Base-by-base conservation (phyloP, 2,888 invertebrate genomes). In the Thelaira solivaga region DNA sequence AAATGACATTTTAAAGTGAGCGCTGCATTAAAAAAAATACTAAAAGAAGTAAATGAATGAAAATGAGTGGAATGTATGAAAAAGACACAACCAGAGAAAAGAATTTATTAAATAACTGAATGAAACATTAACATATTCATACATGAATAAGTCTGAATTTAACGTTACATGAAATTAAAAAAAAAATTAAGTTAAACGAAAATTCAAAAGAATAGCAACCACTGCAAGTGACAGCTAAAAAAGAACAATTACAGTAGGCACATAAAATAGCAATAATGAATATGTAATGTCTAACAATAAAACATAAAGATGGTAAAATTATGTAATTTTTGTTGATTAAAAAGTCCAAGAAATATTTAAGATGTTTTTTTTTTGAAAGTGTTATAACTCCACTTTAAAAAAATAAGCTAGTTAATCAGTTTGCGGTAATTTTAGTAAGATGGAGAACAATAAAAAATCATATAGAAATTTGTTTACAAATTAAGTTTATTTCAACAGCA, bases 1-100 rank as follows among this genome's bases (percentile, higher is more conserved):
- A 41, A 65, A 43, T 74, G 78, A 59, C 78, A 78, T 24, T 69
- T 45, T 24, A 59, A 69, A 78, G 53, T 69, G 69, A 68, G 16
- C 2, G 51, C 7, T 7, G 51, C 41, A 31, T 11, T 29, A 4
- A 49, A 53, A 57, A 24, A 29, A 45, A 39, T 39, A 26, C 20
- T 11, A 26, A 49, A 64, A 34, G 5, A 45, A 55, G 10, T 43
- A 22, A 55, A 26, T 64, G 53, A 61, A 45, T 10, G 16, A 53
- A 61, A 22, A 39, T 1, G 16, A 39, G 22, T 8, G 22, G 6
- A 1, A 49, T 43, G 22, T 13, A 49, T 69, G 49, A 57, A 62
- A 39, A 41, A 24, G 65, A 36, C 65, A 65, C 39, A 31, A 41
- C 47, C 49, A 49, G 61, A 41, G 49, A 64, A 75, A 43, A 69